Conservation (phyloP, 1,140 invertebrate genomes). For the Charaxes varanes region DNA sequence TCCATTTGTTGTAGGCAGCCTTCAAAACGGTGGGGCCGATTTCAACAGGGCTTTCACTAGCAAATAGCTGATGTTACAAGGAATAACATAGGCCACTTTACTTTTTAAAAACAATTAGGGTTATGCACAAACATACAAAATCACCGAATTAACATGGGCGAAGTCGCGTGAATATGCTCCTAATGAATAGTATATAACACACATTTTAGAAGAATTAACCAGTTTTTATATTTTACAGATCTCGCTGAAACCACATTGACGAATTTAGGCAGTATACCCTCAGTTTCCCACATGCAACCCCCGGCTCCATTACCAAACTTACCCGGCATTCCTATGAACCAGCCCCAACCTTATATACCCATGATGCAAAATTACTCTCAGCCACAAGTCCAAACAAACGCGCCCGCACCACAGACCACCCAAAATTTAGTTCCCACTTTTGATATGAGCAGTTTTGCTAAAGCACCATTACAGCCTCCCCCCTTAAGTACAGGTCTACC, state of each 20-base stretch:
- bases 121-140: no score
- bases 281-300: constrained; percentile 60
- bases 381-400: constrained; percentile 25
- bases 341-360: constrained; percentile 73
- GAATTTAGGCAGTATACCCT: constrained; percentile 63
- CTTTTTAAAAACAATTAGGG: no score
- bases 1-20: no score
- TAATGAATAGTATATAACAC: no score
- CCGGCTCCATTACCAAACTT: constrained; percentile 73
- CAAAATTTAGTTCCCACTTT: constrained; percentile 59
- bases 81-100: no score
- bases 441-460: constrained; percentile 57
- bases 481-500: constrained; percentile 54
- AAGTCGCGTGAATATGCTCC: no score
- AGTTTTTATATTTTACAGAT: constrained; percentile 36
- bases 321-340: constrained; percentile 77
- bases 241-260: constrained; percentile 63
- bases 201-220: no score
- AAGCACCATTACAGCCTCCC: constrained; percentile 44
- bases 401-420: constrained; percentile 30
- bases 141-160: no score
- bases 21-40: no score
- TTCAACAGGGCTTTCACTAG: no score
- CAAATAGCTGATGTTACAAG: no score
- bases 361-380: constrained; percentile 68